Evolutionary conservation across 2,797 vertebrate genomes (phyloP).

Genomic region (Epinephelus awoara): DNA sequence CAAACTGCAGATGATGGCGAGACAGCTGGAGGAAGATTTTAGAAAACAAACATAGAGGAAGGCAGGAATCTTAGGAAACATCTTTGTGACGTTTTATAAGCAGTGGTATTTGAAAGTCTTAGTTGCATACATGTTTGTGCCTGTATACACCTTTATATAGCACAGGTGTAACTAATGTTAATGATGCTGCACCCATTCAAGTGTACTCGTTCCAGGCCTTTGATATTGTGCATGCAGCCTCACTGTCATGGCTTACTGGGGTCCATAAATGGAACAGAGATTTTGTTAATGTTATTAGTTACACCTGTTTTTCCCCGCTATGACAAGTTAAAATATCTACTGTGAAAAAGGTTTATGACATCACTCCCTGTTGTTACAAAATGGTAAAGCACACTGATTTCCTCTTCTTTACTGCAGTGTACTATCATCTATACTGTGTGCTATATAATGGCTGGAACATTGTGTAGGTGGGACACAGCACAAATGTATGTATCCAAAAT

Average conservation of each 20-base stretch:
- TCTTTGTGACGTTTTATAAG: not conserved
- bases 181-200: not conserved
- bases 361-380: not conserved
- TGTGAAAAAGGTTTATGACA: constrained; percentile 1
- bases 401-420: not conserved
- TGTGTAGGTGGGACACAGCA: not conserved
- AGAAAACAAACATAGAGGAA: not conserved
- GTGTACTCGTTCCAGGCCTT: not conserved
- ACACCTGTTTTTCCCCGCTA: not conserved
- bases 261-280: not conserved
- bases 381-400: not conserved
- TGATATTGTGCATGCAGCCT: constrained; percentile 9
- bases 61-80: not conserved
- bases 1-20: not conserved
- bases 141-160: not conserved
- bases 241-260: not conserved
- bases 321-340: constrained; percentile 1
- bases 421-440: not conserved
- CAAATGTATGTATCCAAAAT: not conserved
- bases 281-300: constrained; percentile 1
- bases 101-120: not conserved
- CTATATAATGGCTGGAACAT: not conserved
- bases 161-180: constrained; percentile 7
- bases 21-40: not conserved
- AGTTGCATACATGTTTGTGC: not conserved